Evolutionary conservation across 2,113 vertebrate species (phyloP), one percentile per base, ranked within the genome.

Genomic region (Chaetops frenatus): DNA sequence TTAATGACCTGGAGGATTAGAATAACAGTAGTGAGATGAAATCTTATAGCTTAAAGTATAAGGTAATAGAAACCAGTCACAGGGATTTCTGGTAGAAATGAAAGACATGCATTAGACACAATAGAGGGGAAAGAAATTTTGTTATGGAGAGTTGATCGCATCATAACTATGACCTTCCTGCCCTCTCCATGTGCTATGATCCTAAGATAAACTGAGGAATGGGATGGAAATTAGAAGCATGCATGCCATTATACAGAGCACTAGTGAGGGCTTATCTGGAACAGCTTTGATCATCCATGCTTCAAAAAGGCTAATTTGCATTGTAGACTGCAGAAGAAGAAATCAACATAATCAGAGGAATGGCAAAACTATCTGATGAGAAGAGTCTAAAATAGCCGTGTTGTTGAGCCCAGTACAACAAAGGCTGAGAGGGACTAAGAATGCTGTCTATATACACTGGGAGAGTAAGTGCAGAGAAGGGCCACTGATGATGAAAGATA

Each of bases 161-260:
- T 90, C 86, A 42, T 78, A 91, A 70, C 72, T 64, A 78, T 81
- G 91, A 95, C 83, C 91, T 94, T 94, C 77, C 65, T 73, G 93
- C 58, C 58, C 71, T 81, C 60, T 92, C 54, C 69, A 86, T 86
- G 80, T 76, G 91, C 92, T 91, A 84, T 74, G 83, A 91, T 92
- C 88, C 95, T 77, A 92, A 94, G 92, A 96, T 92, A 94, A 95
- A 94, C 77, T 67, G 69, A 92, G 83, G 88, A 95, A 95, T 91
- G 79, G 67, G 51, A 54, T 88, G 76, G 90, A 95, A 93, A 92
- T 93, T 80, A 90, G 91, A 94, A 94, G 83, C 88, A 81, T 74
- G 83, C 91, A 86, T 91, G 57, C 64, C 69, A 92, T 81, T 88
- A 81, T 45, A 89, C 27, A 92, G 64, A 92, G 88, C 47, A 67